A percentile compares a stretch with the other conserved stretches of the same genome.
phyloP scores from a whole-genome alignment of 1,140 invertebrate genomes.

The Anastrepha obliqua region DNA sequence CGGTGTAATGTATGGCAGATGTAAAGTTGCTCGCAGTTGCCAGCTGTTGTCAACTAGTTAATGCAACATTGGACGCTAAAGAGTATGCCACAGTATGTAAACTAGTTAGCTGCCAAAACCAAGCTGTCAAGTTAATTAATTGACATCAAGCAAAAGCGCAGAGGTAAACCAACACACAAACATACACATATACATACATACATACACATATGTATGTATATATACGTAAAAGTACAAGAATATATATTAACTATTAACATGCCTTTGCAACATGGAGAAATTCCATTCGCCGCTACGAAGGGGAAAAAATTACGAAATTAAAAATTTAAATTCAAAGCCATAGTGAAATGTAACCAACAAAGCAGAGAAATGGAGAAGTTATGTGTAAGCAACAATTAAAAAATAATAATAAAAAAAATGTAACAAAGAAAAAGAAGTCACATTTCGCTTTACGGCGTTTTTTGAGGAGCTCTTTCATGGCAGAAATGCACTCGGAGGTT shows the following conservation, averaged over 20 bases:
- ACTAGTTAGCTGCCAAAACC: conserved; percentile 40
- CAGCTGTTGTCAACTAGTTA: neutral
- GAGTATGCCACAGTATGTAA: conserved; percentile 22
- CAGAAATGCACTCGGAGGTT: too few species aligned
- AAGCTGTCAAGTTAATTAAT: conserved; percentile 44
- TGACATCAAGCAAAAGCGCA: neutral
- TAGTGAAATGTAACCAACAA: neutral
- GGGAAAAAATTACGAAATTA: neutral
- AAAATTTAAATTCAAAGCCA: neutral
- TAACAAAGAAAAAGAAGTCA: neutral
- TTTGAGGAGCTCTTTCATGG: neutral
- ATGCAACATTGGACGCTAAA: neutral
- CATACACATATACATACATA: too few species aligned
- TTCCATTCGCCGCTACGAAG: neutral
- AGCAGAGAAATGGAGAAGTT: neutral
- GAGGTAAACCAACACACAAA: neutral
- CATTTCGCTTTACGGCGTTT: neutral
- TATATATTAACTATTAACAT: conserved; percentile 1
- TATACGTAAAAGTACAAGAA: neutral
- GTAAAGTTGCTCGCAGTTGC: neutral
- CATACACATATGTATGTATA: neutral
- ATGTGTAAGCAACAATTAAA: neutral
- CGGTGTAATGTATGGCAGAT: neutral
- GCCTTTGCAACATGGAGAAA: neutral
- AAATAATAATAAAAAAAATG: neutral